Percentiles rank a stretch among this genome's conserved stretches.
Conservation (phyloP, 1,140 invertebrate genomes). For the Pogonognathellus flavescens region DNA sequence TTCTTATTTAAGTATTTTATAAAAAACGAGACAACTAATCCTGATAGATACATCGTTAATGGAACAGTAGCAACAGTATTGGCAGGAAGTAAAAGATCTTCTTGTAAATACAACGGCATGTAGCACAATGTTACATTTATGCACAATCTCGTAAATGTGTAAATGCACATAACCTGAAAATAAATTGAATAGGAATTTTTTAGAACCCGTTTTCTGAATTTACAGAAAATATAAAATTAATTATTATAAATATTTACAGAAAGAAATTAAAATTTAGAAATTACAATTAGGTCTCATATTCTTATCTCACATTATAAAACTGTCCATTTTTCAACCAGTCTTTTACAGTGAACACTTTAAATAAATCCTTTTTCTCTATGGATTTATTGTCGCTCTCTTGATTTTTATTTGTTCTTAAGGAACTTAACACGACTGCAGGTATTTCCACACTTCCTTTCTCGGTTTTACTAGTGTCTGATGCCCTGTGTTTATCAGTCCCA, state of each 20-base stretch:
- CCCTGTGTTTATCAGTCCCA: not conserved
- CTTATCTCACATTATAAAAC: slow-evolving; percentile 65
- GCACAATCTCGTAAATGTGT: slow-evolving; percentile 90
- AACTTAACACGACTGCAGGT: not conserved
- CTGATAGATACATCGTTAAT: slow-evolving; percentile 86
- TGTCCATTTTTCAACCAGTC: slow-evolving; percentile 64
- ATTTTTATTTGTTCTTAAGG: not conserved
- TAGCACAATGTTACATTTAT: slow-evolving; percentile 93
- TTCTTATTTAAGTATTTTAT: slow-evolving; percentile 79
- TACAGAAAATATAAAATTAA: not conserved
- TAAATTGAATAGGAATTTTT: slow-evolving; percentile 40
- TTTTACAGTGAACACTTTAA: slow-evolving; percentile 53
- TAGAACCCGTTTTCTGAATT: not conserved
- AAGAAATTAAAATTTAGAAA: too few species aligned
- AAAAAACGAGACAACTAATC: slow-evolving; percentile 82
- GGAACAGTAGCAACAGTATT: slow-evolving; percentile 87
- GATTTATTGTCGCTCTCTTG: not conserved
- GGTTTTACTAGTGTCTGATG: too few species aligned
- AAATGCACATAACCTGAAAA: slow-evolving; percentile 82
- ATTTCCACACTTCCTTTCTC: not conserved
- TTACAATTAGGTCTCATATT: too few species aligned
- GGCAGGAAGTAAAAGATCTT: slow-evolving; percentile 81
- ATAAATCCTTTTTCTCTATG: slow-evolving; percentile 23
- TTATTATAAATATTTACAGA: too few species aligned
- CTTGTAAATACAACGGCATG: slow-evolving; percentile 90